Evolutionary conservation across 2,888 invertebrate genomes (phyloP).

Genomic region (Drosophila hamatofila): DNA sequence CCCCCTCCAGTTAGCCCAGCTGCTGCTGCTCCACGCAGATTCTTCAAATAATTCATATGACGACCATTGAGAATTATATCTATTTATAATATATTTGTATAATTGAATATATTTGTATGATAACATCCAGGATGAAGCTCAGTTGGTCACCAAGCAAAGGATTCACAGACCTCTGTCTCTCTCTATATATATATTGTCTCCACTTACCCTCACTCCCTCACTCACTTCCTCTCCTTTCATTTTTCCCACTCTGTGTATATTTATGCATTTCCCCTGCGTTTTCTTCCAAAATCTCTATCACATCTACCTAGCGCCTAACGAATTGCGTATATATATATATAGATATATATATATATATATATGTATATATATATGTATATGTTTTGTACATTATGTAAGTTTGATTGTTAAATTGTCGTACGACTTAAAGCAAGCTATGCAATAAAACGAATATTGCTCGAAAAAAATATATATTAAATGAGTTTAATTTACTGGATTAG

Average conservation of each 20-base stretch:
- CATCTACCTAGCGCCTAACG: conserved; percentile 59
- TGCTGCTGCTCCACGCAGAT: conserved; percentile 65
- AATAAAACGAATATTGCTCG: conserved; percentile 76
- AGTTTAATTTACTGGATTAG: neutral
- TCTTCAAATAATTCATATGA: conserved; percentile 76
- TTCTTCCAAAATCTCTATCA: conserved; percentile 13
- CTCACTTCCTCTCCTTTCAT: conserved; percentile 6
- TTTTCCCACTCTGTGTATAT: conserved; percentile 36
- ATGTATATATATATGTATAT: conserved; percentile 33
- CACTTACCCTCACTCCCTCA: neutral
- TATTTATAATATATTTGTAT: conserved; percentile 3
- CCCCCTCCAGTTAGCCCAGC: conserved; percentile 83
- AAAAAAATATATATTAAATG: conserved; percentile 24
- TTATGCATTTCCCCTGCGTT: conserved; percentile 46
- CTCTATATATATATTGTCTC: neutral
- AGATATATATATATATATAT: conserved; percentile 45
- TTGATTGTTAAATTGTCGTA: conserved; percentile 73
- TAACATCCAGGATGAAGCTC: conserved; percentile 44
- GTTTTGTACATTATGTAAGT: conserved; percentile 71
- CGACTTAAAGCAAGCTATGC: conserved; percentile 69
- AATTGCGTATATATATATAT: conserved; percentile 48
- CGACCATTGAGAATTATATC: conserved; percentile 35
- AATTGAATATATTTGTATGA: conserved; percentile 47
- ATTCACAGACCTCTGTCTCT: conserved; percentile 28
- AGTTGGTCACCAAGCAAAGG: conserved; percentile 37